Percentiles rank a stretch among this genome's conserved stretches.
Conservation (phyloP, 2,797 vertebrate genomes). For the Coregonus sp. region DNA sequence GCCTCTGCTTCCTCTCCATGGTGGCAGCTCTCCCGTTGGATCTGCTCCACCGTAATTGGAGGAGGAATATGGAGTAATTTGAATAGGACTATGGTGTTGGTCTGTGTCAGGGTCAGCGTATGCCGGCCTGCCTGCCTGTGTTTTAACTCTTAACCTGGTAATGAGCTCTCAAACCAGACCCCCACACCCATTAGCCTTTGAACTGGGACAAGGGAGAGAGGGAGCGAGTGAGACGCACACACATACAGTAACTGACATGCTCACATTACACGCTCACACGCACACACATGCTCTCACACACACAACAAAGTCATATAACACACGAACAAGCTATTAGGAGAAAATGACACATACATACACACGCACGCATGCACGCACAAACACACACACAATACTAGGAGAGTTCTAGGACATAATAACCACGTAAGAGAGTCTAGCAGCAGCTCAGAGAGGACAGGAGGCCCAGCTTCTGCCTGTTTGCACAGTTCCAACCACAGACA, state of each 20-base stretch:
- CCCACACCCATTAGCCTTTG: constrained; percentile 61
- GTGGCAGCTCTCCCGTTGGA: constrained; percentile 65
- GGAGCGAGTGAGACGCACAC: background rate
- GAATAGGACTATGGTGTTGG: constrained; percentile 49
- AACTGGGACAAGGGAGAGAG: constrained; percentile 35
- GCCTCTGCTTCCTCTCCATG: constrained; percentile 67
- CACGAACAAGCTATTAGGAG: constrained; percentile 3
- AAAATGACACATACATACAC: constrained; percentile 24
- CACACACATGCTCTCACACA: too few species aligned
- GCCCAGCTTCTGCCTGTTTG: constrained; percentile 57
- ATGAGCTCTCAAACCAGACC: constrained; percentile 64
- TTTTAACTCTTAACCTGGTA: constrained; percentile 65
- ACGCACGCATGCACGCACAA: background rate
- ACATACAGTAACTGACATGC: constrained; percentile 29
- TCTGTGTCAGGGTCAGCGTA: constrained; percentile 38
- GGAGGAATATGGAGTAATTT: constrained; percentile 66
- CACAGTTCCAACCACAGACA: constrained; percentile 67
- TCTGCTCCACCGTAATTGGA: constrained; percentile 65
- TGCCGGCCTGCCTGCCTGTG: constrained; percentile 27
- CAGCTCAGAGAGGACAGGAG: constrained; percentile 43
- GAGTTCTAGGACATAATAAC: constrained; percentile 45
- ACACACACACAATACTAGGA: constrained; percentile 21
- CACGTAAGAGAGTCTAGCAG: constrained; percentile 42
- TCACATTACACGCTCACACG: constrained; percentile 25
- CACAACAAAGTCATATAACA: too few species aligned